A percentile compares a stretch with the other conserved stretches of the same genome.
phyloP scores from a whole-genome alignment of 2,797 vertebrate species.

The Ispidina lecontei region DNA sequence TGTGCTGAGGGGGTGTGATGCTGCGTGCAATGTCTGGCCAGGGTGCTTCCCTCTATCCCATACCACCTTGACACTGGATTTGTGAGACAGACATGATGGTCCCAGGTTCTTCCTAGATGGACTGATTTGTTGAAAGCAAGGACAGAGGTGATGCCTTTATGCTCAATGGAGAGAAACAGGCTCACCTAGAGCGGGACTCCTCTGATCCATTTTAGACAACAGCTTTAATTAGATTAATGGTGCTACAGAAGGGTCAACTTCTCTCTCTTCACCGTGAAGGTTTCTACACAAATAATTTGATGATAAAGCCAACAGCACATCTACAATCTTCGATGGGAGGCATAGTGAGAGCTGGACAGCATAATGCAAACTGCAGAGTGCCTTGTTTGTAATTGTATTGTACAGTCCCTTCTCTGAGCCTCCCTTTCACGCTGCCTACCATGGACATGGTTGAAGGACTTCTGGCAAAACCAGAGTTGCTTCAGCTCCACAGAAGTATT shows the following conservation, averaged over 20 bases:
- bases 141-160: neutral
- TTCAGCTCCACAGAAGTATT: neutral
- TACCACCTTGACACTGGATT: neutral
- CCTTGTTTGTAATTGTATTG: fast-evolving
- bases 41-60: neutral
- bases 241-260: neutral
- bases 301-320: neutral
- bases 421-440: neutral
- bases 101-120: neutral
- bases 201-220: neutral
- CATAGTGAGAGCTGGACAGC: neutral
- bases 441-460: neutral
- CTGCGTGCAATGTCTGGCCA: neutral
- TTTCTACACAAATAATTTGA: neutral
- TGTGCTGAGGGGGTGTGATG: neutral
- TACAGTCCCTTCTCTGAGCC: neutral
- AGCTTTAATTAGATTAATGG: neutral
- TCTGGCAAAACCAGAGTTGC: neutral
- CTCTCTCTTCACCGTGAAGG: neutral
- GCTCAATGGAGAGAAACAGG: neutral
- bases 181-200: neutral
- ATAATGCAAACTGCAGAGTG: fast-evolving
- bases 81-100: fast-evolving
- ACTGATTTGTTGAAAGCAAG: neutral
- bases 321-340: neutral